These are phyloP conservation scores for Ictidomys tridecemlineatus DNA, from an alignment of 2,113 vertebrate species.

Conservation along the genomic window DNA sequence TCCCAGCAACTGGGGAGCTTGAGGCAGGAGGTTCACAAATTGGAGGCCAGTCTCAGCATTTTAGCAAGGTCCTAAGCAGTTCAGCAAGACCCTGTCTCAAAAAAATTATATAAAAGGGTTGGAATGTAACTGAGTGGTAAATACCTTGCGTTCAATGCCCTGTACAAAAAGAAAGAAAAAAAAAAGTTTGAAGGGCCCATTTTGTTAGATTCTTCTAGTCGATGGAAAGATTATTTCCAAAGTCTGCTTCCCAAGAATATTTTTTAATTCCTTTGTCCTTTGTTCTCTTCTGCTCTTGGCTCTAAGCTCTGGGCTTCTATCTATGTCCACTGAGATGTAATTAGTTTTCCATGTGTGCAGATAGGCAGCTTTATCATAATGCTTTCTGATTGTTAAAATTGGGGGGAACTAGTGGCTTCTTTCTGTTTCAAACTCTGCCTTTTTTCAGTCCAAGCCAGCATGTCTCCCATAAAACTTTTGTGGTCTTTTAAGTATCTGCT, in stretches of 20 bases:
- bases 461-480: background rate
- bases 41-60: too few relatives aligned
- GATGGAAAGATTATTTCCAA: background rate
- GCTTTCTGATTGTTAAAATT: constrained; percentile 10
- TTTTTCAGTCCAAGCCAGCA: background rate
- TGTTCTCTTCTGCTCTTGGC: background rate
- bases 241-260: background rate
- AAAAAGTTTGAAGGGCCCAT: background rate
- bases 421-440: background rate
- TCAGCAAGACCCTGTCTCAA: too few relatives aligned
- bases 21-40: too few relatives aligned
- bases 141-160: too few relatives aligned
- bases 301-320: background rate
- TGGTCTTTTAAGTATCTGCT: background rate
- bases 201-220: background rate
- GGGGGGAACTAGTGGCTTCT: background rate
- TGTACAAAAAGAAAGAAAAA: too few relatives aligned
- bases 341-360: background rate
- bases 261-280: background rate
- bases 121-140: too few relatives aligned
- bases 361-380: background rate
- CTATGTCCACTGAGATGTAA: background rate
- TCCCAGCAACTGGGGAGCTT: too few relatives aligned
- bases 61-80: too few relatives aligned
- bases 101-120: too few relatives aligned